Percentiles rank a stretch among this genome's conserved stretches.
phyloP scores from a whole-genome alignment of 2,797 vertebrate genomes.

The Paramormyrops hopkinsi region DNA sequence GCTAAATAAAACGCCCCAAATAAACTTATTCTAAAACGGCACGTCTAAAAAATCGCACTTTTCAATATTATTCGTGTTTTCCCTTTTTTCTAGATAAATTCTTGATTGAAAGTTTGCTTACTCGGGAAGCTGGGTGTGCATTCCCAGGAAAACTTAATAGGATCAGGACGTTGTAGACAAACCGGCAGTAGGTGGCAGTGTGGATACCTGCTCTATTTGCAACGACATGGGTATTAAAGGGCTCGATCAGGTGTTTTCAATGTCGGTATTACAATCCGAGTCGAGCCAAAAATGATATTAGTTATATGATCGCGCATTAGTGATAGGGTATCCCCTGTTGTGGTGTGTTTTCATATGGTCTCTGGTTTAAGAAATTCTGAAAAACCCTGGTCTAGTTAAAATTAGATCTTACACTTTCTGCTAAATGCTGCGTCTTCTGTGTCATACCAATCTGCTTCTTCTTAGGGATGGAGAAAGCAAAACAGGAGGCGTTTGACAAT shows the following conservation, averaged over 20 bases:
- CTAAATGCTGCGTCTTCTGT: not conserved
- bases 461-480: constrained; percentile 66
- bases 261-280: not conserved
- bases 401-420: not conserved
- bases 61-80: not conserved
- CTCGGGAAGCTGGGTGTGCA: not conserved
- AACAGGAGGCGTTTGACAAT: constrained; percentile 67
- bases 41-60: not conserved
- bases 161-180: not conserved
- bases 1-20: not conserved
- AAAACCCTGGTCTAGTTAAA: not conserved
- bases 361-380: not conserved
- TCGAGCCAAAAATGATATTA: not conserved
- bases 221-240: not conserved
- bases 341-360: not conserved
- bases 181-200: not conserved
- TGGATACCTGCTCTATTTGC: not conserved
- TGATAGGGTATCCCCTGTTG: not conserved
- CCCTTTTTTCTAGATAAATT: not conserved
- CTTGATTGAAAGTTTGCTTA: not conserved
- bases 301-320: not conserved
- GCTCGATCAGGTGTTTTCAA: not conserved
- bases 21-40: not conserved
- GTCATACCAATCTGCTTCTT: constrained; percentile 1
- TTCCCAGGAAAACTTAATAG: not conserved